phyloP scores from a whole-genome alignment of 2,888 invertebrate genomes.

The Agrotis exclamationis region DNA sequence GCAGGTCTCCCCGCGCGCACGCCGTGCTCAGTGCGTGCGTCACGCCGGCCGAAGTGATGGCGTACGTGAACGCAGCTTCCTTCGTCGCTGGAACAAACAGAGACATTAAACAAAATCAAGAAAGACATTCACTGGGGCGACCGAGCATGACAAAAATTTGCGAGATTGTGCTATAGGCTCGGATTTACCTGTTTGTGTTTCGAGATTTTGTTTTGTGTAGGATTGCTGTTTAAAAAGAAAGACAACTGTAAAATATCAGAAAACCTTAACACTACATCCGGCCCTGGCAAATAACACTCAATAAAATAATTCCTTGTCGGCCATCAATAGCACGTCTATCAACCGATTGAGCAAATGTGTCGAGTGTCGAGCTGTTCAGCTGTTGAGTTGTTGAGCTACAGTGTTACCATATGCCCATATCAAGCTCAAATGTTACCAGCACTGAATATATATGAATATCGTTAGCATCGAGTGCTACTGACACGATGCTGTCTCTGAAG shows the following conservation, averaged over 20 bases:
- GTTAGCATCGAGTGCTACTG: neutral
- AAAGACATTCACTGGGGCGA: no score
- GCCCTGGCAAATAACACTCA: slow-evolving; percentile 24
- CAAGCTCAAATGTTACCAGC: slow-evolving; percentile 13
- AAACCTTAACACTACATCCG: slow-evolving; percentile 4
- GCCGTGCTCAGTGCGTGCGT: slow-evolving; percentile 97
- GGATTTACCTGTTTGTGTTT: no score
- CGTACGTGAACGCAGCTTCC: slow-evolving; percentile 98
- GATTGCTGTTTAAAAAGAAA: no score
- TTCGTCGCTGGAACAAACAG: slow-evolving; percentile 93
- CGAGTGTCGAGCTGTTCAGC: slow-evolving; percentile 17
- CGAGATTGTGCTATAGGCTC: no score
- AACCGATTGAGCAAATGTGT: slow-evolving; percentile 35
- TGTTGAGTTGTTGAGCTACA: neutral
- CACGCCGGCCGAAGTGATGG: slow-evolving; percentile 98
- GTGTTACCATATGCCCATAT: slow-evolving; percentile 6
- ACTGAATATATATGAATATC: slow-evolving; percentile 9
- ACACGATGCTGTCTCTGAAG: neutral
- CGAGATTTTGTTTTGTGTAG: no score
- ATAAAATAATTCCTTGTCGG: slow-evolving; percentile 1
- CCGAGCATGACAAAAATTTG: no score
- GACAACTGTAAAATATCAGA: no score
- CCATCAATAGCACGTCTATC: slow-evolving; percentile 28
- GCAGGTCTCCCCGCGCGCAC: slow-evolving; percentile 97
- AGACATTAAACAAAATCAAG: slow-evolving; percentile 36